These are phyloP conservation scores for Cercocebus atys DNA, from an alignment of 2,113 vertebrate genomes.

Conservation along the genomic window DNA sequence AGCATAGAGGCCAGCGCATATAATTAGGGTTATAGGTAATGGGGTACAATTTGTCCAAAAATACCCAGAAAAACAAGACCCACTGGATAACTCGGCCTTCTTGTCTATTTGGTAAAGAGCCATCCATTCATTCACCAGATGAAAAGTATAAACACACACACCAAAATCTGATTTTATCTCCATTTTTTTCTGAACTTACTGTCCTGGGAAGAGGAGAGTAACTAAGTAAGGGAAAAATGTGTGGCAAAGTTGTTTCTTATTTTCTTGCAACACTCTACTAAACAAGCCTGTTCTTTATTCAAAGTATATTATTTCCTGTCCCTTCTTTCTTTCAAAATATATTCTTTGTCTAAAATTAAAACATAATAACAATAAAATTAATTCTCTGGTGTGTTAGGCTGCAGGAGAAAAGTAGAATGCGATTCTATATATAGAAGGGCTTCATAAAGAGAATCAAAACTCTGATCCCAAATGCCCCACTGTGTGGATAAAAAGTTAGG, in stretches of 20 bases:
- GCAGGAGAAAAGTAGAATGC: not conserved
- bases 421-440: slow-evolving; percentile 10
- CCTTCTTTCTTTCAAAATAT: slow-evolving; percentile 4
- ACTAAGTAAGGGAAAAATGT: not conserved
- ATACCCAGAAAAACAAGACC: not conserved
- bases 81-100: not conserved
- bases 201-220: not conserved
- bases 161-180: not conserved
- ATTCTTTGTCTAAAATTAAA: slow-evolving; percentile 46
- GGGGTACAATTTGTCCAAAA: not conserved
- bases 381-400: not conserved
- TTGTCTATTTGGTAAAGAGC: not conserved
- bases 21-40: not conserved
- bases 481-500: not conserved
- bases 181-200: not conserved
- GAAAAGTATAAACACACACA: not conserved
- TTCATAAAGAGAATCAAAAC: slow-evolving; percentile 37
- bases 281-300: not conserved
- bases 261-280: not conserved
- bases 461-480: not conserved
- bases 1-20: not conserved
- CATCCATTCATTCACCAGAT: not conserved
- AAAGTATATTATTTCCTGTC: not conserved
- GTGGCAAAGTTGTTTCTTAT: not conserved
- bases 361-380: not conserved